Percentiles rank a stretch among this genome's conserved stretches.
These are phyloP conservation scores for Tachyglossus aculeatus DNA, from an alignment of 2,797 vertebrate genomes.

Conservation along the genomic window DNA sequence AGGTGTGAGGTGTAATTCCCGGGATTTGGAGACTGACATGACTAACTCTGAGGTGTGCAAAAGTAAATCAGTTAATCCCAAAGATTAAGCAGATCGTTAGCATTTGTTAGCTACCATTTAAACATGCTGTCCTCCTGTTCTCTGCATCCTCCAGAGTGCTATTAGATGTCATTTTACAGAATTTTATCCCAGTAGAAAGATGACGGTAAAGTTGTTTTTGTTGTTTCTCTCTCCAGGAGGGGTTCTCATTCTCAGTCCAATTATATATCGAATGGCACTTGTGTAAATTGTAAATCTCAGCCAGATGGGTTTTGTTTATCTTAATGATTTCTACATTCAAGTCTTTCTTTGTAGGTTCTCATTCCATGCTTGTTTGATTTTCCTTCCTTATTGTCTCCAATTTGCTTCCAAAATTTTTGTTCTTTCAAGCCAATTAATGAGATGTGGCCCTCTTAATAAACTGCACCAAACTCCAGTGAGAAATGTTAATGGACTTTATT, in stretches of 20 bases:
- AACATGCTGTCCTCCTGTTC: no score
- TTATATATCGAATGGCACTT: conserved; percentile 5
- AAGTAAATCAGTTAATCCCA: no score
- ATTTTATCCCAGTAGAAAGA: neutral
- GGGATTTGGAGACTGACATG: no score
- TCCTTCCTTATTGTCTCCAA: neutral
- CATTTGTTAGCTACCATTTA: no score
- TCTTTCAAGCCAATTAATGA: neutral
- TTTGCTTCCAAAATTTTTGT: neutral
- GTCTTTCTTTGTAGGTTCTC: neutral
- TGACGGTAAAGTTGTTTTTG: neutral
- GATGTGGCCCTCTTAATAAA: neutral
- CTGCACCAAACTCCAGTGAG: neutral
- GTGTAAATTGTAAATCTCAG: neutral
- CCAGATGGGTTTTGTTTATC: conserved; percentile 3
- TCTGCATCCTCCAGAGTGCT: neutral
- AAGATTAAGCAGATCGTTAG: no score
- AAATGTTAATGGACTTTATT: neutral
- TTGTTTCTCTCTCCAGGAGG: conserved; percentile 5
- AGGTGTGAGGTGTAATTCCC: no score
- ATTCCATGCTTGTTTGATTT: no score
- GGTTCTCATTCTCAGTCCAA: neutral
- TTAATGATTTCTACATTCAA: neutral
- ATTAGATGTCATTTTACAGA: neutral
- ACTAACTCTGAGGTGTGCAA: no score